These are phyloP conservation scores for Thamnophis elegans DNA, from an alignment of 2,797 vertebrate species.

Conservation along the genomic window DNA sequence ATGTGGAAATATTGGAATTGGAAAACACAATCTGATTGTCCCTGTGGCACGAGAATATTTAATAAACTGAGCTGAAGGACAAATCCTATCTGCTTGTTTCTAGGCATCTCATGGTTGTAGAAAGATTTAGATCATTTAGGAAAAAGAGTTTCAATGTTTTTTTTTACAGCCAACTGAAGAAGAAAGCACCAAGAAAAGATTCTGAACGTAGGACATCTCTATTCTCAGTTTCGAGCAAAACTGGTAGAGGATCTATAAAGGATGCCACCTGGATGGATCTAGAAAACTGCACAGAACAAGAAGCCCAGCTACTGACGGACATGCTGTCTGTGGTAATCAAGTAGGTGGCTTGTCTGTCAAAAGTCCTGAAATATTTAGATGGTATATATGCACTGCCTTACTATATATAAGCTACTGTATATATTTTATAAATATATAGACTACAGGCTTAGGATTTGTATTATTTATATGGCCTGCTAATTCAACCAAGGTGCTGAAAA, in stretches of 20 bases:
- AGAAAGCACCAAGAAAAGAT: neutral
- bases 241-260: neutral
- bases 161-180: slow-evolving; percentile 42
- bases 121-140: neutral
- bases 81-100: neutral
- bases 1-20: neutral
- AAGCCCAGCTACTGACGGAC: slow-evolving; percentile 64
- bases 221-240: neutral
- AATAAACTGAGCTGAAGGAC: neutral
- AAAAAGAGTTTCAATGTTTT: neutral
- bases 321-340: slow-evolving; percentile 69
- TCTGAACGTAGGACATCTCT: neutral
- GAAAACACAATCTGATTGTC: neutral
- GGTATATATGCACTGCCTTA: rapidly evolving
- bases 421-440: neutral
- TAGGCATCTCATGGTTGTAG: neutral
- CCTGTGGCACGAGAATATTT: neutral
- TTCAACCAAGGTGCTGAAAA: neutral
- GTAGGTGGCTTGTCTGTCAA: slow-evolving; percentile 39
- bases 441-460: neutral
- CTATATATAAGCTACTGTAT: neutral
- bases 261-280: neutral
- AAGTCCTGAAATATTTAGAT: neutral
- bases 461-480: neutral
- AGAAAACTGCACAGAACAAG: slow-evolving; percentile 50